Conservation (phyloP, 2,888 invertebrate genomes). For the Cryptocheilus praepositus region DNA sequence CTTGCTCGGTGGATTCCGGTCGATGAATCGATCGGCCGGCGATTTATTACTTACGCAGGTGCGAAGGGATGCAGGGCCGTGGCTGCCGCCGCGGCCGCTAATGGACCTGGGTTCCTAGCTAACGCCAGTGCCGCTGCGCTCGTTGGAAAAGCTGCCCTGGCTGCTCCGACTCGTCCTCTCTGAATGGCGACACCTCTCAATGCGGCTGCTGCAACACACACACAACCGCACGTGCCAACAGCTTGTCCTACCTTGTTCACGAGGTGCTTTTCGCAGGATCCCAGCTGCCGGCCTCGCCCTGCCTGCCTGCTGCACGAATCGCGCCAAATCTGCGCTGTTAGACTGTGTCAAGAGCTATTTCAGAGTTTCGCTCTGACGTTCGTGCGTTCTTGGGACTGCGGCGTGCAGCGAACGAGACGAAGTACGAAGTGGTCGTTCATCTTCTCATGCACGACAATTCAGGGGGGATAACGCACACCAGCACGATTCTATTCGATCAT, state of each 20-base stretch:
- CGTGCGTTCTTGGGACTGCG: not conserved
- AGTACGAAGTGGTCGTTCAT: too few species aligned
- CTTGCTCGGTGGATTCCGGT: too few species aligned
- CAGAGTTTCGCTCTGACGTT: not conserved
- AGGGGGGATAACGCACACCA: too few species aligned
- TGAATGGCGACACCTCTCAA: conserved; percentile 90
- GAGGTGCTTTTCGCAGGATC: not conserved
- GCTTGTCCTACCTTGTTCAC: conserved; percentile 5
- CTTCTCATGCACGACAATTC: too few species aligned
- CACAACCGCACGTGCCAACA: conserved; percentile 57
- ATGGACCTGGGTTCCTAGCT: conserved; percentile 81
- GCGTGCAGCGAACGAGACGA: too few species aligned
- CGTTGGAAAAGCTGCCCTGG: conserved; percentile 78
- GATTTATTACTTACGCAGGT: conserved; percentile 83
- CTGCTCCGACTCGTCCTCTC: conserved; percentile 80
- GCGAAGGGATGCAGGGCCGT: conserved; percentile 92
- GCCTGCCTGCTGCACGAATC: too few species aligned
- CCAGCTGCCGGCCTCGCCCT: not conserved
- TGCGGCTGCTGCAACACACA: conserved; percentile 82
- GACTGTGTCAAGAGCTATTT: conserved; percentile 3
- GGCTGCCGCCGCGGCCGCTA: conserved; percentile 82
- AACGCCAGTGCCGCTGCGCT: conserved; percentile 85
- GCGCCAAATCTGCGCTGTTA: too few species aligned
- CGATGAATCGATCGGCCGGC: too few species aligned
- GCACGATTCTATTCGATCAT: too few species aligned